Conservation (phyloP, 2,888 invertebrate species). For the Fissipunctia ypsillon region DNA sequence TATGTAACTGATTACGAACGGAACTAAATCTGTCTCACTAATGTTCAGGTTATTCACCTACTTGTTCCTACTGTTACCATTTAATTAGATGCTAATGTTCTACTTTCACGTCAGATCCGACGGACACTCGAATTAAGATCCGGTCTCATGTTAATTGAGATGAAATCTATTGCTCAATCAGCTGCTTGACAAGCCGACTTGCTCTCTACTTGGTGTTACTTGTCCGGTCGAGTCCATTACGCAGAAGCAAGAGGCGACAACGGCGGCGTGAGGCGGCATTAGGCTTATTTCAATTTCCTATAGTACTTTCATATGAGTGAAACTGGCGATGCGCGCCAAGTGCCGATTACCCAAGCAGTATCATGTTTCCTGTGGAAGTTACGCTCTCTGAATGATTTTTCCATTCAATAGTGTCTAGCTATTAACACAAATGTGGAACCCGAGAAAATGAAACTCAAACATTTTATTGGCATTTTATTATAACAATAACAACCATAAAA, state of each 20-base stretch:
- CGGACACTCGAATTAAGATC: slow-evolving; percentile 50
- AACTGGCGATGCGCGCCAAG: slow-evolving; percentile 76
- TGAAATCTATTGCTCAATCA: slow-evolving; percentile 62
- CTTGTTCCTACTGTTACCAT: slow-evolving; percentile 20
- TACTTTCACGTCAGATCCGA: slow-evolving; percentile 57
- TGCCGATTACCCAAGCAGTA: slow-evolving; percentile 78
- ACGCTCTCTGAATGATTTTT: slow-evolving; percentile 67
- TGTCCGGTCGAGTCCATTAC: slow-evolving; percentile 34
- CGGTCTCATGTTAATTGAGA: slow-evolving; percentile 51
- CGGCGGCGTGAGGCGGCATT: slow-evolving; percentile 35
- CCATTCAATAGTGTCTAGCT: slow-evolving; percentile 50
- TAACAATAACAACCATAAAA: slow-evolving; percentile 79
- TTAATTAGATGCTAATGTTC: slow-evolving; percentile 48
- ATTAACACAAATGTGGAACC: slow-evolving; percentile 13
- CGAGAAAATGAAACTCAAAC: slow-evolving; percentile 56
- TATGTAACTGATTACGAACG: slow-evolving; percentile 46
- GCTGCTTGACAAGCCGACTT: slow-evolving; percentile 32
- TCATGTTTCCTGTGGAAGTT: slow-evolving; percentile 75
- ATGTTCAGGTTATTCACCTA: slow-evolving; percentile 39
- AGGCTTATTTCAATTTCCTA: slow-evolving; percentile 72
- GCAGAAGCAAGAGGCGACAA: slow-evolving; percentile 55
- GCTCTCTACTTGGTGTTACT: slow-evolving; percentile 42
- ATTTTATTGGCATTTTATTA: slow-evolving; percentile 72
- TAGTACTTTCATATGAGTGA: slow-evolving; percentile 83
- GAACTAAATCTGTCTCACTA: slow-evolving; percentile 21